Evolutionary conservation across 2,113 vertebrate species (phyloP), one percentile per base, ranked within the genome.

Genomic region (Hippocampus guttulatus): DNA sequence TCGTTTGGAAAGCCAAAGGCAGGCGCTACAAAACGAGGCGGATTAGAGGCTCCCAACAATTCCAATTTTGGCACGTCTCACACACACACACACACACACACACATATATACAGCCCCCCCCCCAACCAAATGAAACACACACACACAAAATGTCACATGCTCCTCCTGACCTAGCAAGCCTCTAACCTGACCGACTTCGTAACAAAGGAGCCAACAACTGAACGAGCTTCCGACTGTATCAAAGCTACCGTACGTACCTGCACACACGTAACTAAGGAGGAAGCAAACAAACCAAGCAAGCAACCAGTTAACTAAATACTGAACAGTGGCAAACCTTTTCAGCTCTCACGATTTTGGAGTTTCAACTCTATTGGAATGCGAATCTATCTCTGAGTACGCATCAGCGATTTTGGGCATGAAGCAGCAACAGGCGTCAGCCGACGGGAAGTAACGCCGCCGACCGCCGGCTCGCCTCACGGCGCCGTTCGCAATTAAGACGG

Each of bases 1-100:
- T 87, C 84, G 80, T 91, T 90, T 85, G 82, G 76, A 80, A 73
- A 45, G 74, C 75, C 75, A 81, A 43, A 77, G 80, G 76, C 75
- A 78, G 83, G 73, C 75, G n/a, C 73, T 74, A 86, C 76, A 84
- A 86, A 87, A 84, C 69, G 75, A 76, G 84, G 18, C 76, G 83
- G 85, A 87, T 87, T 81, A 84, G 68, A 73, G 74, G 60, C 71
- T 27, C 27, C 14, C 60, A 86, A 84, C 78, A 76, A 84, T 89
- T 90, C 86, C 84, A 87, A 88, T 88, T 84, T 67, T 64, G 80
- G 70, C 41, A 5, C 12, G 58, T 61, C 58, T 61, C 41, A 10
- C 41, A 43, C 41, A 43, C 8, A 25, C n/a, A 10, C n/a, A 33
- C 41, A 10, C 11, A 9, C 41, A 12, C 41, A 10, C 10, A 43